Conservation (phyloP, 53 echinoderm and acorn worm genomes). For the Paracentrotus lividus region DNA sequence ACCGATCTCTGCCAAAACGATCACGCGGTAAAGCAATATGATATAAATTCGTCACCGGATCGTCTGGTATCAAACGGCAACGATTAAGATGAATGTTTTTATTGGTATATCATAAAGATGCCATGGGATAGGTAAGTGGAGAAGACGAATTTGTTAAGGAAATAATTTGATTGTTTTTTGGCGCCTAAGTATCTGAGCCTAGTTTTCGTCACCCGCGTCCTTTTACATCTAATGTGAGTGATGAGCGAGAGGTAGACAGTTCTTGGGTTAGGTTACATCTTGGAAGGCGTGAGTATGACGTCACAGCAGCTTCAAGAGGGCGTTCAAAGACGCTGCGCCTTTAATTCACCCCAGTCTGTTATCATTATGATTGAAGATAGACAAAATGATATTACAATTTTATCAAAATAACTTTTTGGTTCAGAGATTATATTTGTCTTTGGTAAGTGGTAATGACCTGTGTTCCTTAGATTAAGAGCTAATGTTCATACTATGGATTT, state of each 20-base stretch:
- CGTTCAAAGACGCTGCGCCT: neutral
- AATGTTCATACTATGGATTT: no score
- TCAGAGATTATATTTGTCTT: no score
- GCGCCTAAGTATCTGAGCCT: neutral
- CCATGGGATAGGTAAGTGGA: constrained; percentile 15
- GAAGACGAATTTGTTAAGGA: constrained; percentile 46
- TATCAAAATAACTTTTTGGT: no score
- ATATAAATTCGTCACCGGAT: constrained; percentile 46
- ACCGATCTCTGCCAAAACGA: constrained; percentile 47
- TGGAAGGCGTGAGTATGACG: constrained; percentile 11
- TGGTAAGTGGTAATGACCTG: no score
- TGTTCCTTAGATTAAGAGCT: no score
- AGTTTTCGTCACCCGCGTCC: constrained; percentile 38
- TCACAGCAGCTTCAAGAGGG: neutral
- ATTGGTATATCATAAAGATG: constrained; percentile 33
- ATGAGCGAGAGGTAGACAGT: constrained; percentile 14
- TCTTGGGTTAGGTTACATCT: neutral
- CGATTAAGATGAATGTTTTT: constrained; percentile 52
- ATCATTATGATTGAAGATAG: neutral
- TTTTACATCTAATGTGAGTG: constrained; percentile 42
- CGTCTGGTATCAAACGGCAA: neutral
- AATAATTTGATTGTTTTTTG: constrained; percentile 62
- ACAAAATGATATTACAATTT: no score
- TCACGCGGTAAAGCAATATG: constrained; percentile 35
- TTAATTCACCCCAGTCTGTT: neutral